Evolutionary conservation across 2,888 invertebrate species (phyloP).

Genomic region (Leuctra nigra): DNA sequence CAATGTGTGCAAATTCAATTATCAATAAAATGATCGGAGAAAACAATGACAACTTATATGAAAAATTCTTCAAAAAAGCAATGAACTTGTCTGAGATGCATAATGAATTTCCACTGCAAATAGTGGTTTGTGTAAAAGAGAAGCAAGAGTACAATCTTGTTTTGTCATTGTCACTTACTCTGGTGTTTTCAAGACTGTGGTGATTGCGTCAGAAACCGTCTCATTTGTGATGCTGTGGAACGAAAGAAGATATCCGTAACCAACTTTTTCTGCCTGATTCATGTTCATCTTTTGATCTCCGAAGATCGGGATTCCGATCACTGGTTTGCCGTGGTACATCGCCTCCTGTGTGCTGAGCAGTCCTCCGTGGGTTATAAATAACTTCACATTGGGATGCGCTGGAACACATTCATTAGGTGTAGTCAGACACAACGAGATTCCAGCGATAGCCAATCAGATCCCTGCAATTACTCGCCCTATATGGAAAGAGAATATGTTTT

Average conservation of each 20-base stretch:
- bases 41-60: too few relatives aligned
- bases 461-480: too few relatives aligned
- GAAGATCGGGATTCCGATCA: conserved; percentile 47
- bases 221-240: conserved; percentile 34
- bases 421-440: too few relatives aligned
- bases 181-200: conserved; percentile 31
- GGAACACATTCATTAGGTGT: too few relatives aligned
- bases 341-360: conserved; percentile 50
- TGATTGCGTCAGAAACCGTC: conserved; percentile 30
- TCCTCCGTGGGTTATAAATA: conserved; percentile 54
- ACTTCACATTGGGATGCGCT: conserved; percentile 46
- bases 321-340: conserved; percentile 43
- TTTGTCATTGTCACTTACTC: conserved; percentile 29
- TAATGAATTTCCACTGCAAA: too few relatives aligned
- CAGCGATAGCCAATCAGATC: too few relatives aligned
- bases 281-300: conserved; percentile 51
- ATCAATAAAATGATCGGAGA: too few relatives aligned
- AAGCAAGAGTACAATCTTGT: background rate
- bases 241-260: conserved; percentile 42
- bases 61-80: too few relatives aligned
- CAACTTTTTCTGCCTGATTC: conserved; percentile 45
- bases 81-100: too few relatives aligned
- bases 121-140: too few relatives aligned
- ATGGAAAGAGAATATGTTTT: too few relatives aligned
- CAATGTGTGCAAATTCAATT: too few relatives aligned